Evolutionary conservation across 2,797 vertebrate genomes (phyloP).

Genomic region (Sebastes itinus): DNA sequence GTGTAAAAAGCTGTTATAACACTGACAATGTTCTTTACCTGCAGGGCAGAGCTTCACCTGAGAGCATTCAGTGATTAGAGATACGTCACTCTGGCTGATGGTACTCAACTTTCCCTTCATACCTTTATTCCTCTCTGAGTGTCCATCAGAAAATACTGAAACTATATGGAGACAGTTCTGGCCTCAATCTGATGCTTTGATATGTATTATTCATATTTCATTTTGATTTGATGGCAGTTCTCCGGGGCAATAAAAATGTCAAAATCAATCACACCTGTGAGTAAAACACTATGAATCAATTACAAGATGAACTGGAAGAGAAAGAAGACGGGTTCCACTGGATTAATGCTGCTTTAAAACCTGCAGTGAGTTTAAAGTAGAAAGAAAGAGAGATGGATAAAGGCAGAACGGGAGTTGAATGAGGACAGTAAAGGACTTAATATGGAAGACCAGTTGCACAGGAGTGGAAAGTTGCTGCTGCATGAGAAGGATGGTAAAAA

Average conservation of each 20-base stretch:
- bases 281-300: constrained; percentile 35
- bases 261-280: constrained; percentile 17
- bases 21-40: neutral
- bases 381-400: neutral
- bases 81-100: neutral
- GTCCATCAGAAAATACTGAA: constrained; percentile 12
- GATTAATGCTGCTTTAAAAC: neutral
- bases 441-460: neutral
- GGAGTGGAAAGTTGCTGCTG: neutral
- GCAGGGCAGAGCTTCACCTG: neutral
- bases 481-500: neutral
- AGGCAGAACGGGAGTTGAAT: neutral
- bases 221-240: constrained; percentile 14
- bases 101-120: neutral
- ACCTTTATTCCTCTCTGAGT: neutral
- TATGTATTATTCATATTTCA: constrained; percentile 49
- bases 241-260: constrained; percentile 29
- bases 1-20: neutral
- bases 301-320: neutral
- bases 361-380: neutral
- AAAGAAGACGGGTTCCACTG: neutral
- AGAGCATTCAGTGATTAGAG: neutral
- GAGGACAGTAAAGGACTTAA: neutral
- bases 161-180: neutral
- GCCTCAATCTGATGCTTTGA: constrained; percentile 15